Evolutionary conservation across 2,113 vertebrate species (phyloP).

Genomic region (Astatotilapia flaviijosephi): DNA sequence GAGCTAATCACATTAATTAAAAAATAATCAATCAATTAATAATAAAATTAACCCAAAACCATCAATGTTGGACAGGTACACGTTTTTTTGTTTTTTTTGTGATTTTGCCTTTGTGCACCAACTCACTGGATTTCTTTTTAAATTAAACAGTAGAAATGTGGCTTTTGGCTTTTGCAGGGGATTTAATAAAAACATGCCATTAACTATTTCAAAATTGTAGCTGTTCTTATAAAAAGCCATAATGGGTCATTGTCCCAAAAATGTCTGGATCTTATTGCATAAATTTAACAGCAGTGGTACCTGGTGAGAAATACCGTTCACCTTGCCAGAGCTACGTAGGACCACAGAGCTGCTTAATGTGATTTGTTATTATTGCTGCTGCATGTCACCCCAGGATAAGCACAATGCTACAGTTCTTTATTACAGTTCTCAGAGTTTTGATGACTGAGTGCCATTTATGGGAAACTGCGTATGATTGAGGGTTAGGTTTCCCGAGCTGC

Average conservation of each 20-base stretch:
- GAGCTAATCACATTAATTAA: not conserved
- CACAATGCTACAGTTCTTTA: not conserved
- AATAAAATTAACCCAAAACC: not conserved
- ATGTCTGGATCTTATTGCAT: not conserved
- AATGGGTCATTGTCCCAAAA: not conserved
- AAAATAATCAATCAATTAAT: not conserved
- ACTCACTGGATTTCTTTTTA: not conserved
- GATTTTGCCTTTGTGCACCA: not conserved
- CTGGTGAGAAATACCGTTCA: not conserved
- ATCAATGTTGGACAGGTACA: not conserved
- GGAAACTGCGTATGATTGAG: not conserved
- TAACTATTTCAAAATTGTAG: not conserved
- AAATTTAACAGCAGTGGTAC: not conserved
- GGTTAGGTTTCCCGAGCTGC: not conserved
- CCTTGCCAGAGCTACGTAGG: not conserved
- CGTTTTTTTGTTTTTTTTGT: accelerated
- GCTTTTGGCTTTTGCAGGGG: not conserved
- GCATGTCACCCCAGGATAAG: not conserved
- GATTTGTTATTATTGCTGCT: not conserved
- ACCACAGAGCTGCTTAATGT: not conserved
- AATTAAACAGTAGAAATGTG: not conserved
- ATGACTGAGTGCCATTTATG: not conserved
- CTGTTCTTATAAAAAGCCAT: not conserved
- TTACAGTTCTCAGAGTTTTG: not conserved
- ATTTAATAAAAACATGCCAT: not conserved